Evolutionary conservation across 2,888 invertebrate species (phyloP), one percentile per base, ranked within the genome.

Genomic region (Halictus quadricinctus): DNA sequence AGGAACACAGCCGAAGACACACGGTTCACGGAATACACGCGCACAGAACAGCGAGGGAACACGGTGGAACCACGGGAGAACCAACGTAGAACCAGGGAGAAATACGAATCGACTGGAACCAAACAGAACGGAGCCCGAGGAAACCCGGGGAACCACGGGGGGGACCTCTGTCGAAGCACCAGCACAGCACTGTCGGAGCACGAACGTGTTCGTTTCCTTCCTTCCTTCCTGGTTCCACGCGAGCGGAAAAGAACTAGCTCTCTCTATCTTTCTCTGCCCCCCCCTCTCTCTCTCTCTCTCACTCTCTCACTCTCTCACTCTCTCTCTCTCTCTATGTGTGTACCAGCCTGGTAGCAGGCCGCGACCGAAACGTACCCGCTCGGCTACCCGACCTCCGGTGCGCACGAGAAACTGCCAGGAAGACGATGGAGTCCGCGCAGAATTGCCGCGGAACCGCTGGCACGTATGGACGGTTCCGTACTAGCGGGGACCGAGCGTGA

Each of bases 401-500:
- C 66, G 36, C 66, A 36, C 66, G 66, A 29, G 18, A 66, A 29
- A 66, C 66, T 36, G 66, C 18, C 46, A 29, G 43, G 29, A 46
- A 36, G 13, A 72, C 50, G 81, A 75, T 72, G 29, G 66, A 36
- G 13, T 69, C 54, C 82, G 75, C 80, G 87, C 81, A 79, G 76
- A 79, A 80, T 54, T 72, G 58, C 83, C 86, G 79, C 82, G 86
- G 83, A 87, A 86, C 88, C 88, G 87, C 84, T 88, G 84, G 83
- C 86, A 79, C 89, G 88, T 86, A 90, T 88, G 86, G 89, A 89
- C 89, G 88, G 88, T 88, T 90, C 86, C 89, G 91, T 88, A 91
- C 92, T 92, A 88, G 85, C 91, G 89, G 80, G 81, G 75, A 81
- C 85, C 82, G 87, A 86, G 76, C 88, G 90, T 90, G 90, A 90